A percentile compares a stretch with the other conserved stretches of the same genome.
These are phyloP conservation scores for Dynastes maya DNA, from an alignment of 2,888 invertebrate genomes.

Conservation along the genomic window DNA sequence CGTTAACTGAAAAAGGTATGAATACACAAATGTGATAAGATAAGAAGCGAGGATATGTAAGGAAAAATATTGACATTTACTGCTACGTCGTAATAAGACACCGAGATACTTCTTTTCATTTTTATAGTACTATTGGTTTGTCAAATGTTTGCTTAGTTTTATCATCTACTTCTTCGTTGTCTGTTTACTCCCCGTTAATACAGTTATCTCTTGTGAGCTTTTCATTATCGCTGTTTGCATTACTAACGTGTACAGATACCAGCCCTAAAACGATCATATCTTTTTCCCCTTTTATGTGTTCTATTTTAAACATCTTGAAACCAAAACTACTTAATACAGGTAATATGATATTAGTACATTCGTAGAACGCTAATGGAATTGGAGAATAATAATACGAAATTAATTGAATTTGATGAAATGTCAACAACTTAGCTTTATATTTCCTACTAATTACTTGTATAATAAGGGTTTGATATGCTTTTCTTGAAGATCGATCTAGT, in stretches of 20 bases:
- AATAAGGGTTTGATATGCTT: no score
- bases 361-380: no score
- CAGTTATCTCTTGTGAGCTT: slow-evolving; percentile 39
- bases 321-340: no score
- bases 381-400: no score
- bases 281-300: background rate
- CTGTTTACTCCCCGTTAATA: slow-evolving; percentile 30
- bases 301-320: background rate
- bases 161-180: slow-evolving; percentile 28
- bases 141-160: slow-evolving; percentile 24
- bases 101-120: slow-evolving; percentile 18
- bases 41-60: slow-evolving; percentile 27
- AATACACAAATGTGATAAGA: slow-evolving; percentile 34
- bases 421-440: no score
- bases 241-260: slow-evolving; percentile 12
- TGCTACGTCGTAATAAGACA: slow-evolving; percentile 27
- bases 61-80: slow-evolving; percentile 41
- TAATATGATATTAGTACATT: no score
- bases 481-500: no score
- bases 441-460: no score
- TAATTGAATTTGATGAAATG: no score
- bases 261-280: background rate
- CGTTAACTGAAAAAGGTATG: slow-evolving; percentile 18
- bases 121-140: slow-evolving; percentile 13
- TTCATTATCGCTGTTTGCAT: slow-evolving; percentile 36